phyloP scores from a whole-genome alignment of 2,888 invertebrate genomes.

The Diachrysia chrysitis region DNA sequence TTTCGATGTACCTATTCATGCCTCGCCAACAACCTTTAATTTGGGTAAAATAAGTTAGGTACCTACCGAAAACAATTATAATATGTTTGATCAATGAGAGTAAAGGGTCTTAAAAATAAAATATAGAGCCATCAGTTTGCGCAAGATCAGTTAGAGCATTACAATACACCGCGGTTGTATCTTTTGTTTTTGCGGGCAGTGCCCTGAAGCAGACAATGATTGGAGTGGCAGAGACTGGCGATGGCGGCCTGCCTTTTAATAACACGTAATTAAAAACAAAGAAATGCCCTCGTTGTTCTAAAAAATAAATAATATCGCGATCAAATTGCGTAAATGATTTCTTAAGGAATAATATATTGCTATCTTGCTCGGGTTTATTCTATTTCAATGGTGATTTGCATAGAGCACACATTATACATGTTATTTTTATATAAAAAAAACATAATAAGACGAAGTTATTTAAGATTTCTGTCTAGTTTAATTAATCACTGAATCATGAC shows the following conservation, averaged over 20 bases:
- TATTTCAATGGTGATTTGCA: conserved; percentile 12
- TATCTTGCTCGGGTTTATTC: not conserved
- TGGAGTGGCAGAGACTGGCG: conserved; percentile 19
- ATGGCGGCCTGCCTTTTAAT: conserved; percentile 23
- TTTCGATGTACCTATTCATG: not conserved
- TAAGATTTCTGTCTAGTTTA: conserved; percentile 7
- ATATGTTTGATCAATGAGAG: not conserved
- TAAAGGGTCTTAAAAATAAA: conserved; percentile 16
- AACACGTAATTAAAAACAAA: conserved; percentile 35
- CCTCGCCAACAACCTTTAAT: not conserved
- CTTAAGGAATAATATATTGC: conserved; percentile 18
- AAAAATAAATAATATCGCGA: conserved; percentile 21
- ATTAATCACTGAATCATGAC: no score
- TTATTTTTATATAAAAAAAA: no score
- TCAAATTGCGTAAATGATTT: conserved; percentile 19
- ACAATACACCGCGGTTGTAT: conserved; percentile 36
- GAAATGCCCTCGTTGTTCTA: conserved; percentile 21
- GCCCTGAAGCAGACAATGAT: conserved; percentile 14
- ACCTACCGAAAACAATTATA: conserved; percentile 12
- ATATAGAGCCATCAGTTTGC: conserved; percentile 29
- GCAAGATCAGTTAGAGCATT: conserved; percentile 29
- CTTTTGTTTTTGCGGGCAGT: conserved; percentile 29
- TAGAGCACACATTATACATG: no score
- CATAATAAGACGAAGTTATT: conserved; percentile 21
- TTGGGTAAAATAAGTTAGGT: not conserved